Evolutionary conservation across 2,113 vertebrate species (phyloP).

Genomic region (Pachycephala philippinensis): DNA sequence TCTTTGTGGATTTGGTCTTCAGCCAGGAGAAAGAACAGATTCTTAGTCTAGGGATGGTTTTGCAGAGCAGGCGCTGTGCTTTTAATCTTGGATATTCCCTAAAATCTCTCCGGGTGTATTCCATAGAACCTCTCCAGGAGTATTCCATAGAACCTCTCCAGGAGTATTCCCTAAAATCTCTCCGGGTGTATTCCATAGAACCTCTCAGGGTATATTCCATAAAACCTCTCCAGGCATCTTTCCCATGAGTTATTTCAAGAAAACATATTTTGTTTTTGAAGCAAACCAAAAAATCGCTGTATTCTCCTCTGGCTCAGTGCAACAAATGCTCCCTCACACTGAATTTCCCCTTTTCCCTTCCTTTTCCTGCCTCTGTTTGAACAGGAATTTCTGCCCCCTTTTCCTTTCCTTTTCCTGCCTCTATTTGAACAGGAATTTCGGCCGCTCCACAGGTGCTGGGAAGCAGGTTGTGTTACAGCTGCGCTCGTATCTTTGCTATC

Average conservation of each 20-base stretch:
- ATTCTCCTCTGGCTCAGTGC: neutral
- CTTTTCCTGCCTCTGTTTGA: neutral
- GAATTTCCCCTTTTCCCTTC: neutral
- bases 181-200: neutral
- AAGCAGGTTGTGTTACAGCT: accelerated
- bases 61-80: neutral
- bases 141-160: neutral
- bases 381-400: neutral
- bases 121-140: neutral
- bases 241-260: too few species aligned
- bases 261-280: neutral
- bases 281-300: accelerated
- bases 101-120: neutral
- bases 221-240: neutral
- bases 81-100: neutral
- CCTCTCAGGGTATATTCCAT: neutral
- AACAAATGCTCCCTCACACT: accelerated
- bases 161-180: neutral
- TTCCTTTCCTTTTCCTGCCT: neutral
- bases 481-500: neutral
- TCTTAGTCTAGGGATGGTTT: neutral
- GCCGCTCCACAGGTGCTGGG: accelerated
- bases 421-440: neutral
- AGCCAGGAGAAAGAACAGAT: neutral
- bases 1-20: neutral